Evolutionary conservation across 2,888 invertebrate genomes (phyloP).

Genomic region (Auanema freiburgensis): DNA sequence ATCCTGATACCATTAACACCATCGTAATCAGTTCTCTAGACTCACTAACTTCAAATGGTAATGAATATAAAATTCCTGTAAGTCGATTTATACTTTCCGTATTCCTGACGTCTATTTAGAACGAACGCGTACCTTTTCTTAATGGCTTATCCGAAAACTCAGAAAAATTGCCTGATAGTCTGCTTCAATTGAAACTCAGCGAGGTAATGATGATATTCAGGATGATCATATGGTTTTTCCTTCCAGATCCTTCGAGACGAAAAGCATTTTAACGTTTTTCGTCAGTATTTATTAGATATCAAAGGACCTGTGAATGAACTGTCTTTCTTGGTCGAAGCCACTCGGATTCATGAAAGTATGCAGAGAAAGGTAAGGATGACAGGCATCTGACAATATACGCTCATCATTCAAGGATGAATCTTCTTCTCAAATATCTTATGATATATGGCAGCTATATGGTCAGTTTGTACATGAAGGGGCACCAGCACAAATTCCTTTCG

Average conservation of each 20-base stretch:
- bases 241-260: constrained; percentile 51
- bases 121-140: constrained; percentile 31
- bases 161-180: constrained; percentile 52
- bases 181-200: constrained; percentile 53
- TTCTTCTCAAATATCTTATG: constrained; percentile 42
- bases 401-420: constrained; percentile 21
- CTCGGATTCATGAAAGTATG: constrained; percentile 51
- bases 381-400: not conserved
- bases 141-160: constrained; percentile 33
- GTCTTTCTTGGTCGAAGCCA: constrained; percentile 53
- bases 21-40: constrained; percentile 51
- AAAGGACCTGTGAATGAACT: constrained; percentile 55
- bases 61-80: not conserved
- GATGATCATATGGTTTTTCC: not conserved
- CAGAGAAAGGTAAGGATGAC: constrained; percentile 34
- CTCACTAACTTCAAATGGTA: constrained; percentile 4
- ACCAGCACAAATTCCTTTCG: constrained; percentile 44
- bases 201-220: constrained; percentile 31
- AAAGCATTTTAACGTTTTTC: constrained; percentile 52
- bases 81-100: constrained; percentile 3
- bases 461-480: constrained; percentile 55
- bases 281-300: constrained; percentile 57
- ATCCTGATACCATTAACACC: constrained; percentile 61
- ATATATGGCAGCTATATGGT: constrained; percentile 58
- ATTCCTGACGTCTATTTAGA: constrained; percentile 16